Evolutionary conservation across 2,797 vertebrate species (phyloP), one percentile per base, ranked within the genome.

Genomic region (Scarus forsteni): DNA sequence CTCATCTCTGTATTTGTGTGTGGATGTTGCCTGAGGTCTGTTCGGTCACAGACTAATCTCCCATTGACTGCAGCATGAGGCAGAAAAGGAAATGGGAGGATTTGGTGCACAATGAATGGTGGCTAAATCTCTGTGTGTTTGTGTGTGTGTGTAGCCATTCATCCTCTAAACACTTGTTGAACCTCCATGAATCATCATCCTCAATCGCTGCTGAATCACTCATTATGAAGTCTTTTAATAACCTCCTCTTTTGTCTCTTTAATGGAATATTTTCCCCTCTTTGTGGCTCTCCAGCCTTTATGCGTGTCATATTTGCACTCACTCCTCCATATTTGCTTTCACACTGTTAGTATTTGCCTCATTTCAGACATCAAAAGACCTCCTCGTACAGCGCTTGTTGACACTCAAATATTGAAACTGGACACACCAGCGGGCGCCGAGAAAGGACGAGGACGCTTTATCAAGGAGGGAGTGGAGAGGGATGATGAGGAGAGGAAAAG

Each of bases 101-200:
- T 87, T 89, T 79, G 40, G 56, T 66, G 74, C 71, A 75, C 58
- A 52, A 79, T 84, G 62, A 88, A 83, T 76, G 66, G 75, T 66
- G 49, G 52, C 72, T 58, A 67, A 80, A 83, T 82, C 66, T 82
- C 39, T 63, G 48, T 15, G 2, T 27, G 27, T 27, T 27, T 27
- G 27, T 27, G 27, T 27, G 27, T 27, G 48, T 82, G 39, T 63
- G 48, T 10, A 36, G 34, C 34, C 59, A 11, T 45, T 57, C 50
- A 42, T 52, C 45, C 6, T 65, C n/a, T 16, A 11, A 34, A 18
- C 53, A 53, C 58, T 58, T 66, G 67, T 52, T 80, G 49, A 70
- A 53, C 59, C 65, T 42, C 44, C 19, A 38, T 5, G 42, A 68
- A 35, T n/a, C 68, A 45, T 52, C 45, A 35, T 38, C 27, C 18